Conservation (phyloP, 2,113 vertebrate species). For the Lanius ludovicianus region DNA sequence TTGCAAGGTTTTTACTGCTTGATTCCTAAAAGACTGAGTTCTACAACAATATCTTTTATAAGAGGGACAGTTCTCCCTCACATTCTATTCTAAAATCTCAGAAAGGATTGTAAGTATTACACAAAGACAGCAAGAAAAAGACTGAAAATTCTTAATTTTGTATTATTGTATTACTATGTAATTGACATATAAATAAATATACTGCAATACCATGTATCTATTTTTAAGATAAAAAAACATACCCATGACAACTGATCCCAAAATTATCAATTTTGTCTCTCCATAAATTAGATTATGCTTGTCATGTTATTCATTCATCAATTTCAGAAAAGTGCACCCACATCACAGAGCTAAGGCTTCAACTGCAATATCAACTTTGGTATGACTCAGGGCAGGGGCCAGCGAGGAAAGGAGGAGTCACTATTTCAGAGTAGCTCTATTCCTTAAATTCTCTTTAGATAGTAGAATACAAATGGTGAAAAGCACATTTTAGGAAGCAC, state of each 20-base stretch:
- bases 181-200: background rate
- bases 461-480: background rate
- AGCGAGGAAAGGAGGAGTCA: background rate
- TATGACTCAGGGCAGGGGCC: background rate
- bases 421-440: background rate
- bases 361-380: background rate
- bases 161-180: background rate
- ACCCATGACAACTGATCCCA: background rate
- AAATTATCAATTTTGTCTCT: background rate
- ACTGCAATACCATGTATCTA: background rate
- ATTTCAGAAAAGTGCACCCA: background rate
- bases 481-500: background rate
- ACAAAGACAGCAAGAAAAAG: background rate
- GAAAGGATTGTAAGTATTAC: background rate
- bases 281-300: background rate
- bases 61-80: background rate
- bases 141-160: background rate
- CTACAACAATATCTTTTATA: background rate
- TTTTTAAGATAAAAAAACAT: background rate
- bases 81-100: background rate
- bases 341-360: background rate
- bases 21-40: background rate
- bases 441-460: background rate
- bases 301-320: background rate
- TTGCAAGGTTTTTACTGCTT: constrained; percentile 12